Evolutionary conservation across 2,888 invertebrate genomes (phyloP), one percentile per base, ranked within the genome.

Genomic region (Lasius platythorax): DNA sequence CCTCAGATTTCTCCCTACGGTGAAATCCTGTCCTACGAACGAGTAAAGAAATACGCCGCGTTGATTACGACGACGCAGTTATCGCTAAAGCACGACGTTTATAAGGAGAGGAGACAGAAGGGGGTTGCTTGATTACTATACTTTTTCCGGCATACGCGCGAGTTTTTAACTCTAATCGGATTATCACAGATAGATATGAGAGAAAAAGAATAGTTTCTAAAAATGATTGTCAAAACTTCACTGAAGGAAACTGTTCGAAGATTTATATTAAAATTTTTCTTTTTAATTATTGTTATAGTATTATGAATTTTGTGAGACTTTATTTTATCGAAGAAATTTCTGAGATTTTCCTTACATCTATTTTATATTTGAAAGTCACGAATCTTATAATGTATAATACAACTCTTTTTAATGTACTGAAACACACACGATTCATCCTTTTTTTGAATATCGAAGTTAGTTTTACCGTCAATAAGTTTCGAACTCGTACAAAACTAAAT

Each of bases 21-120:
- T 50, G 46, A 61, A 81, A n/a, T 46, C 73, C 18, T 37, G 43
- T 50, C 46, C 46, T 46, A 81, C 40, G 33, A 23, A 43, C 9
- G 56, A 9, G 33, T 15, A 50, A 46, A 73, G 61, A 61, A 81
- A 63, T 73, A 81, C 46, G 12, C 40, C 40, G 37, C 73, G 61
- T 73, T 63, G 79, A 81, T 81, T 63, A 23, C 61, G 37, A 37
- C 73, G 73, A 23, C n/a, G 3, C 15, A 43, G 68, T 78, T 78
- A 73, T 50, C 73, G 46, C 28, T 73, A 18, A 61, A 67, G 46
- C 33, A 28, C 46, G 28, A 79, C 43, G 58, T 79, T 43, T 15
- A 61, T n/a, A 66, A 28, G 28, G 23, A 28, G 4, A 11, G 9
- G 33, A 30, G 18, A 63, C 8, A 61, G 11, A 53, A 56, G 11